Base-by-base conservation (phyloP, 1,140 invertebrate genomes). In the Papilio polytes region DNA sequence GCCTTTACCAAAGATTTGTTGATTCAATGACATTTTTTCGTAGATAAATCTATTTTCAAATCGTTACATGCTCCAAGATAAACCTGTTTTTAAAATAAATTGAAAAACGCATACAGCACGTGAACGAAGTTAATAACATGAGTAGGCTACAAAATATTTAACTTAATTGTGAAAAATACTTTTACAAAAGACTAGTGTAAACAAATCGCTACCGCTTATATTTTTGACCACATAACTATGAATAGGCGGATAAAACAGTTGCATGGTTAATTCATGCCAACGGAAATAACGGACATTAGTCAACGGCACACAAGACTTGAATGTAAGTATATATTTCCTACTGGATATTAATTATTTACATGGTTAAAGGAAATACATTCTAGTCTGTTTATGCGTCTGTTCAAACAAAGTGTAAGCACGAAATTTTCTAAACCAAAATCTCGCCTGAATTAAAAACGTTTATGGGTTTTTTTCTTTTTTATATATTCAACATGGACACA, bases 211-310 rank as follows among this genome's bases (percentile, higher is more conserved):
- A 36, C 13, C 36, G 74, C 83, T 83, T 73, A 59, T 80, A 9
- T 70, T 74, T 81, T 84, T 46, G 4, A 44, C 80, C 81, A 70
- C 15, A 46, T 7, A 10, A 41, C 63, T 77, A 84, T 76, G 84
- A 84, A 87, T 85, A 86, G 86, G 84, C 84, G 82, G 63, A 31
- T 70, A 82, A 87, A 89, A 90, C 86, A 87, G 84, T 83, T 81
- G 83, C 86, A 88, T 88, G 88, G 89, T 87, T 91, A 90, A 89
- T 91, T 89, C 88, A 84, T 85, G 82, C 77, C 84, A 82, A 85
- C 85, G 87, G 88, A 92, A 91, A 90, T 92, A 92, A 89, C 81
- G 82, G 84, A 85, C 89, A 90, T 90, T 92, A 92, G 87, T 92
- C 89, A 92, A 88, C 86, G 86, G 86, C 85, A 87, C 26, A 70